Evolutionary conservation across 2,113 vertebrate genomes (phyloP).

Genomic region (Sebastes fasciatus): DNA sequence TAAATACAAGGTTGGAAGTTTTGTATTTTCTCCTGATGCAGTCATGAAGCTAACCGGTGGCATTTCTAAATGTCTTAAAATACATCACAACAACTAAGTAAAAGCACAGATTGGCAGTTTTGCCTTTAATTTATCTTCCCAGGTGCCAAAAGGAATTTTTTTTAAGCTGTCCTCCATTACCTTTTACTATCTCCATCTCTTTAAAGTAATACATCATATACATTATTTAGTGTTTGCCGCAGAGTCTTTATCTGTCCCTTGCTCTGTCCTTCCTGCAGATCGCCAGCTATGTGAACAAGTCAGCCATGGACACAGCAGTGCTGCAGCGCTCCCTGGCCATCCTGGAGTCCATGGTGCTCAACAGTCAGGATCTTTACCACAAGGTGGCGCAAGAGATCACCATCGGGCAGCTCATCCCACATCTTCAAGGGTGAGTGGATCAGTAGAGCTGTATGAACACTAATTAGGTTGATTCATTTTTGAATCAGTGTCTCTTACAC

Average conservation of each 20-base stretch:
- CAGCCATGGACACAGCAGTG: constrained; percentile 93
- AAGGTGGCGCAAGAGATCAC: constrained; percentile 99
- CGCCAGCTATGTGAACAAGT: constrained; percentile 95
- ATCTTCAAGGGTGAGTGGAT: constrained; percentile 92
- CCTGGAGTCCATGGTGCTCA: constrained; percentile 98
- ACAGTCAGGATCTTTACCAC: constrained; percentile 98
- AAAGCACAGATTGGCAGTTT: background rate
- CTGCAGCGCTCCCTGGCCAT: constrained; percentile 96
- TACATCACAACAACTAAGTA: background rate
- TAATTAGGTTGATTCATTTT: constrained; percentile 12
- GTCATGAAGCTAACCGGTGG: background rate
- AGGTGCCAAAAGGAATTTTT: background rate
- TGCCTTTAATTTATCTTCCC: background rate
- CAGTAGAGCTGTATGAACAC: background rate
- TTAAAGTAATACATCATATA: background rate
- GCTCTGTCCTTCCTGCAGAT: constrained; percentile 84
- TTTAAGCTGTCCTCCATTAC: background rate
- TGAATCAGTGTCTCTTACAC: background rate
- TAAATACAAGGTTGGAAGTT: background rate
- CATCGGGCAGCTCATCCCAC: constrained; percentile 97
- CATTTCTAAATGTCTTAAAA: background rate
- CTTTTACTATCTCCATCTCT: background rate
- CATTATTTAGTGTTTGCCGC: background rate
- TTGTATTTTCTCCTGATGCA: background rate
- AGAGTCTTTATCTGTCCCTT: background rate